Evolutionary conservation across 2,113 vertebrate species (phyloP), one percentile per base, ranked within the genome.

Genomic region (Callopanchax toddi): DNA sequence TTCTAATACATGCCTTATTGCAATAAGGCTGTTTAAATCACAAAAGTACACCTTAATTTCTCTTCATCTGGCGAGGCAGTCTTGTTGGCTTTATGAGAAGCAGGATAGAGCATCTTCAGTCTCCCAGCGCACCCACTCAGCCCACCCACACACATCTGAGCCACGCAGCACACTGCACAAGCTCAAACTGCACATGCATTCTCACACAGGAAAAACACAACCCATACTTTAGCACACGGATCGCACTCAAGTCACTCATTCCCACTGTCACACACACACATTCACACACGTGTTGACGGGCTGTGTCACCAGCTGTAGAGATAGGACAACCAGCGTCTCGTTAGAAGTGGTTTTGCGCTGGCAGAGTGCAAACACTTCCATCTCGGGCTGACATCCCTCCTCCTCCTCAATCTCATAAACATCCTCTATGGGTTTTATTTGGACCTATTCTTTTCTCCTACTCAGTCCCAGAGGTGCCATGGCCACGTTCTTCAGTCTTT

Each of bases 61-160:
- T 59, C 74, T 62, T 68, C 34, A 51, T 70, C 74, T 78, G 74
- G 44, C 21, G 16, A 76, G 75, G 61, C 76, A 70, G 58, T 81
- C 83, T 87, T 83, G 62, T 71, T 80, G 61, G 32, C 62, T 76
- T 79, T 68, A 84, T 85, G 85, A 89, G 85, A 78, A 79, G 71
- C 32, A 77, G 67, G 74, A 83, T 72, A 7, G 65, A 79, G 74
- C 81, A 65, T 88, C 89, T 86, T 89, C 79, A 72, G 82, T 82
- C 84, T 85, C 83, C 86, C 73, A 49, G 65, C 46, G 81, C 84
- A 81, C 89, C 89, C 87, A 90, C 87, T 86, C 86, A 87, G 74
- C 65, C 79, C 85, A 78, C 87, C 89, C 82, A 89, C 86, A 61
- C 87, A 81, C 87, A 88, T 88, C 86, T 86, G 79, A 90, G 78